Evolutionary conservation across 2,797 vertebrate genomes (phyloP).

Genomic region (Cynopterus sphinx): DNA sequence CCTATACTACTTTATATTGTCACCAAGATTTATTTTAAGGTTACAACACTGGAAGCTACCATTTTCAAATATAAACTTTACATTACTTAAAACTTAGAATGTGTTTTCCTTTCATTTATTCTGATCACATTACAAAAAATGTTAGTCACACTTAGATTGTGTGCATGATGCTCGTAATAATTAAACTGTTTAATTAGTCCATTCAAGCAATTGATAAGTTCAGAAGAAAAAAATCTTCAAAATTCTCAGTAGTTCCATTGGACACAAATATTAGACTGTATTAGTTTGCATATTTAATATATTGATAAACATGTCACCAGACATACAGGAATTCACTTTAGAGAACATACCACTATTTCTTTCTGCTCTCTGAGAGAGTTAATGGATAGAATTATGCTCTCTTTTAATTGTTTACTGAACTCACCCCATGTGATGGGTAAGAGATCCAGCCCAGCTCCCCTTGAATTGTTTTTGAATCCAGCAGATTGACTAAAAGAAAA

Average conservation of each 20-base stretch:
- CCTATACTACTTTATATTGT: background rate
- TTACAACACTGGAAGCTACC: background rate
- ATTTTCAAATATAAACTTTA: background rate
- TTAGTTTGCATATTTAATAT: background rate
- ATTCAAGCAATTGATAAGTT: background rate
- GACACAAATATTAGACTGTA: background rate
- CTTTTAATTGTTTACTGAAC: slow-evolving; percentile 83
- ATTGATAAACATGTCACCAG: background rate
- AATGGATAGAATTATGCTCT: slow-evolving; percentile 65
- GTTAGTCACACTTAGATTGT: background rate
- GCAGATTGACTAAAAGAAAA: slow-evolving; percentile 94
- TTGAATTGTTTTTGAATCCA: slow-evolving; percentile 99
- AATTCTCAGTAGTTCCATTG: background rate
- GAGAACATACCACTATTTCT: background rate
- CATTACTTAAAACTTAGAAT: background rate
- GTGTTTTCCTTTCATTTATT: background rate
- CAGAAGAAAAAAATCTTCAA: background rate
- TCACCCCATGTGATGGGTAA: slow-evolving; percentile 97
- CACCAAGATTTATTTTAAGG: background rate
- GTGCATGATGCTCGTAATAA: background rate
- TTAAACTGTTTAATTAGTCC: background rate
- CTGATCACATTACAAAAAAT: background rate
- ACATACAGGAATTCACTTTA: background rate
- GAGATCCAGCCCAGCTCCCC: slow-evolving; percentile 99
- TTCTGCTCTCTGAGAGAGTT: slow-evolving; percentile 62